A percentile compares a stretch with the other conserved stretches of the same genome.
phyloP scores from a whole-genome alignment of 2,113 vertebrate genomes.

The Ammodramus savannarum region DNA sequence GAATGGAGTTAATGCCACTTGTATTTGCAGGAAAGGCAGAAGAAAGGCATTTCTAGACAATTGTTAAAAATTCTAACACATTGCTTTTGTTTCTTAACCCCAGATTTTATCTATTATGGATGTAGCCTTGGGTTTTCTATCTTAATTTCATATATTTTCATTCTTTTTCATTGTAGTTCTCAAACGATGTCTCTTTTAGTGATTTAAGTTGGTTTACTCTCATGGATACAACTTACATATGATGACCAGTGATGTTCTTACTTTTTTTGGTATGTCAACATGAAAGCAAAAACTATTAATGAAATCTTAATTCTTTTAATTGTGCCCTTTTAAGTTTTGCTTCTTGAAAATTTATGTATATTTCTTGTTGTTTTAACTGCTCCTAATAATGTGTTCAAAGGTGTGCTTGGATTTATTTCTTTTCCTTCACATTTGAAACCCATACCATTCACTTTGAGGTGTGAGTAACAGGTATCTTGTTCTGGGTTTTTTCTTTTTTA shows the following conservation, averaged over 20 bases:
- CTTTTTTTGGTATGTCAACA: not conserved
- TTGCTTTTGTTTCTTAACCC: not conserved
- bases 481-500: not conserved
- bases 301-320: not conserved
- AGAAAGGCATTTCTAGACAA: not conserved
- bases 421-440: not conserved
- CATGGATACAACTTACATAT: not conserved
- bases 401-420: not conserved
- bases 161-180: not conserved
- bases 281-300: not conserved
- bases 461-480: not conserved
- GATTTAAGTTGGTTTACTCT: not conserved
- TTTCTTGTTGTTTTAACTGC: not conserved
- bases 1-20: not conserved
- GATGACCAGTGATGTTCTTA: not conserved
- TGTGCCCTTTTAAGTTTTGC: not conserved
- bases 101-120: not conserved
- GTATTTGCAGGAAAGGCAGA: not conserved
- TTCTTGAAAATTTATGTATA: not conserved
- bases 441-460: not conserved
- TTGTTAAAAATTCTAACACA: not conserved
- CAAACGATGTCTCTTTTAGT: not conserved
- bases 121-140: not conserved
- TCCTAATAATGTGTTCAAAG: not conserved
- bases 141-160: not conserved